Evolutionary conservation across 2,797 vertebrate species (phyloP), one percentile per base, ranked within the genome.

Genomic region (Sciurus carolinensis): DNA sequence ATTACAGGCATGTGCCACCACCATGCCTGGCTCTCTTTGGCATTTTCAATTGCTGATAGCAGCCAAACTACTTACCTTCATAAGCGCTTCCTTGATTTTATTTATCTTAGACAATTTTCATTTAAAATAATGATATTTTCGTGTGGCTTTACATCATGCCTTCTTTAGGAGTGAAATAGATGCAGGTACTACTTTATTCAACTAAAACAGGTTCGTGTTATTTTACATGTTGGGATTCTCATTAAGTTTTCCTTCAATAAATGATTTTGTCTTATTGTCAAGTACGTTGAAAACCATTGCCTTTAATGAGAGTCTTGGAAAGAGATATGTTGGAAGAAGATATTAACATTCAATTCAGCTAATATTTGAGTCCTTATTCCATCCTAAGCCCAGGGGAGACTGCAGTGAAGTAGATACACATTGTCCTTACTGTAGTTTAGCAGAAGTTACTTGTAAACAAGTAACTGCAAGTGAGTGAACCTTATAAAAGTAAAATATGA

Each of bases 261-360:
- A 87, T 15, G 30, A 47, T 95, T 95, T 87, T 79, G 22, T 83
- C 39, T 93, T 92, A 75, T 47, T 89, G 24, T 71, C 72, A 75
- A 85, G 26, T 77, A 82, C 66, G 36, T 94, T 91, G 47, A 92
- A 94, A 93, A 76, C 11, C 24, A 81, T 72, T 75, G 66, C 73
- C 82, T 90, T 90, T 69, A 89, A 71, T 95, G 28, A 72, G 73
- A 52, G 83, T 72, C 42, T 90, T 94, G 44, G 91, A 73, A 86
- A 80, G 54, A 87, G 14, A 82, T 90, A 90, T 80, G 14, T 64
- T 81, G 47, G 69, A 77, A 76, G 24, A 62, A 71, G 62, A 91
- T 22, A 80, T 44, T 84, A 72, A 54, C 62, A 87, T 91, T 87
- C 42, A 67, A 3, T 85, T 93, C 33, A 90, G 20, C 9, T 89